Evolutionary conservation across 1,140 invertebrate genomes (phyloP).

Genomic region (Polypedilum pembai): DNA sequence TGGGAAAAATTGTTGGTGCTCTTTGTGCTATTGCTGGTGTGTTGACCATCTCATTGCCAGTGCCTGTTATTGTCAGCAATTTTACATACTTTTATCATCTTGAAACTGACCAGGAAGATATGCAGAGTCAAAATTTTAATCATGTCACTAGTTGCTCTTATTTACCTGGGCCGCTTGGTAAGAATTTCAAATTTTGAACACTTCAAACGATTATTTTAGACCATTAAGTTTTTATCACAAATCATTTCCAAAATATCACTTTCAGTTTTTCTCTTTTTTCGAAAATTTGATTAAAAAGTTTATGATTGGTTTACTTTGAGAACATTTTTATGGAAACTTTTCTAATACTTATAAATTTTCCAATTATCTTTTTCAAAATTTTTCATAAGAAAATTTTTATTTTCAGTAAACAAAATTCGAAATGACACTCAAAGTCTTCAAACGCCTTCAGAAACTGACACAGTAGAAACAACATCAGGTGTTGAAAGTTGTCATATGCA

Average conservation of each 20-base stretch:
- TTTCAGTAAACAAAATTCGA: slow-evolving; percentile 61
- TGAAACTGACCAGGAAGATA: slow-evolving; percentile 91
- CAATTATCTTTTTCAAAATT: background rate
- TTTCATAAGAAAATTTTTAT: slow-evolving; percentile 6
- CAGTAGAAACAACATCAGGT: slow-evolving; percentile 60
- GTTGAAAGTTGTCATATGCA: background rate
- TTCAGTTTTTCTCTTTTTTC: no score
- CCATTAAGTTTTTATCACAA: background rate
- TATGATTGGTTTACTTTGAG: no score
- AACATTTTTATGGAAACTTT: no score
- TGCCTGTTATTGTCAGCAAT: slow-evolving; percentile 96
- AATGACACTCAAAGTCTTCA: slow-evolving; percentile 78
- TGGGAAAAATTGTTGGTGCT: slow-evolving; percentile 94
- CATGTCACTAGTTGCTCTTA: slow-evolving; percentile 88
- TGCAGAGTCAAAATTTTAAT: slow-evolving; percentile 91
- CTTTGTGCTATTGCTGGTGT: slow-evolving; percentile 96
- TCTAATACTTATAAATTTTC: no score
- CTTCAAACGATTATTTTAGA: no score
- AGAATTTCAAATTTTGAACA: no score
- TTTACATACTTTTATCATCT: slow-evolving; percentile 99
- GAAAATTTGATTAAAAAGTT: slow-evolving; percentile 32
- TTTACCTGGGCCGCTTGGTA: slow-evolving; percentile 74
- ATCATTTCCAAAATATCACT: no score
- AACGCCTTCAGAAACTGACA: slow-evolving; percentile 81
- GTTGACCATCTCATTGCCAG: slow-evolving; percentile 89